Evolutionary conservation across 2,888 invertebrate species (phyloP).

Genomic region (Tridacna gigas): DNA sequence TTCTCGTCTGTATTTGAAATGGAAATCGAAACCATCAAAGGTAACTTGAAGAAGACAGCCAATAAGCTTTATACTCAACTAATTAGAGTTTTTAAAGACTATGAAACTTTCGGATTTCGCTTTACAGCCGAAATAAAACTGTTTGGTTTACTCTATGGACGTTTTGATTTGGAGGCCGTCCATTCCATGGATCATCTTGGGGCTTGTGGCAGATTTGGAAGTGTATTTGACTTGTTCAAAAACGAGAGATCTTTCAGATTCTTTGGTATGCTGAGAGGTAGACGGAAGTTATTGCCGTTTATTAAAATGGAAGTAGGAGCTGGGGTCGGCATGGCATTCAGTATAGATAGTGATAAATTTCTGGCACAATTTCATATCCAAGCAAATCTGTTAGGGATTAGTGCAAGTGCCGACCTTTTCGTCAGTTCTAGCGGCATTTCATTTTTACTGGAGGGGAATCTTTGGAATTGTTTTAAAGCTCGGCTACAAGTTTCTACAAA

Average conservation of each 20-base stretch:
- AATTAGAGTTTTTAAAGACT: neutral
- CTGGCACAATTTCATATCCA: conserved; percentile 10
- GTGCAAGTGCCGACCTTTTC: conserved; percentile 10
- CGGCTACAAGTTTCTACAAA: conserved; percentile 37
- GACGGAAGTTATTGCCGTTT: conserved; percentile 17
- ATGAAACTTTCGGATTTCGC: conserved; percentile 24
- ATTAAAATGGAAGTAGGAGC: neutral
- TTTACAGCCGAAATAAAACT: conserved; percentile 9
- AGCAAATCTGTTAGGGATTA: conserved; percentile 24
- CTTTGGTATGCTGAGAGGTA: neutral
- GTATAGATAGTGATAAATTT: conserved; percentile 7
- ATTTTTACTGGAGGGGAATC: conserved; percentile 43
- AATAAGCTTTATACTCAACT: neutral
- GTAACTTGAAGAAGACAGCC: conserved; percentile 16
- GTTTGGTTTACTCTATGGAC: conserved; percentile 10
- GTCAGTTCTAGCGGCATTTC: conserved; percentile 36
- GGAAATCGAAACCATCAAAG: conserved; percentile 14
- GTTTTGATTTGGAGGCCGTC: conserved; percentile 40
- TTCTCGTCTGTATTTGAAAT: neutral
- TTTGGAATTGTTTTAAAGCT: conserved; percentile 49
- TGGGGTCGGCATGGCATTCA: conserved; percentile 28
- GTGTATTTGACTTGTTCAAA: conserved; percentile 34
- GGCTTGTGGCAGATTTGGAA: conserved; percentile 40
- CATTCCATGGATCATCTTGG: conserved; percentile 21
- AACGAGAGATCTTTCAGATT: conserved; percentile 34